These are phyloP conservation scores for Typhlichthys eigenmanni DNA, from an alignment of 2,797 vertebrate genomes.

Conservation along the genomic window DNA sequence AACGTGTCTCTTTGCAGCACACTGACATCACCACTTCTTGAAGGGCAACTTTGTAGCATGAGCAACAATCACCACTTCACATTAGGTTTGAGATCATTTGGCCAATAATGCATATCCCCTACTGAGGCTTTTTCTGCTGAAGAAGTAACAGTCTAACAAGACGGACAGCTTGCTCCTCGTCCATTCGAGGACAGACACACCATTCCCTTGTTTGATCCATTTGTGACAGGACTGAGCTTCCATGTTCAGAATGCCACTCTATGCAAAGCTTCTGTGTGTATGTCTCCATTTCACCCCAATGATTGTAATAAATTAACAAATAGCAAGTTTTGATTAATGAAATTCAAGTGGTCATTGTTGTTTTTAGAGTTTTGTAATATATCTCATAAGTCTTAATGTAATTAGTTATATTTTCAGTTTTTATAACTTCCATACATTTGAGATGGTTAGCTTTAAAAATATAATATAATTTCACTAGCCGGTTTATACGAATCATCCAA, in stretches of 20 bases:
- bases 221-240: constrained; percentile 57
- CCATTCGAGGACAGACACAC: constrained; percentile 38
- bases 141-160: constrained; percentile 23
- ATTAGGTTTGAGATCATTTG: constrained; percentile 26
- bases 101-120: constrained; percentile 36
- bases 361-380: not conserved
- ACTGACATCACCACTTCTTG: constrained; percentile 40
- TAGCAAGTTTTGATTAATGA: constrained; percentile 59
- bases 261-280: constrained; percentile 78
- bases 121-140: constrained; percentile 46
- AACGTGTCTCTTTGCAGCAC: constrained; percentile 40
- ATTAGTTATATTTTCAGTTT: too few species aligned
- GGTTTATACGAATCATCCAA: too few species aligned
- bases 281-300: constrained; percentile 75
- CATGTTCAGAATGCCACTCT: constrained; percentile 75
- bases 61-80: constrained; percentile 31
- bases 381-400: not conserved
- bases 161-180: constrained; percentile 35
- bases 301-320: constrained; percentile 81
- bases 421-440: too few species aligned
- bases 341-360: constrained; percentile 21
- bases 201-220: constrained; percentile 46
- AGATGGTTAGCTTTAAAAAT: too few species aligned
- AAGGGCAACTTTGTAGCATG: constrained; percentile 47
- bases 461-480: too few species aligned